phyloP scores from a whole-genome alignment of 2,888 invertebrate genomes.

The Macropis europaea region DNA sequence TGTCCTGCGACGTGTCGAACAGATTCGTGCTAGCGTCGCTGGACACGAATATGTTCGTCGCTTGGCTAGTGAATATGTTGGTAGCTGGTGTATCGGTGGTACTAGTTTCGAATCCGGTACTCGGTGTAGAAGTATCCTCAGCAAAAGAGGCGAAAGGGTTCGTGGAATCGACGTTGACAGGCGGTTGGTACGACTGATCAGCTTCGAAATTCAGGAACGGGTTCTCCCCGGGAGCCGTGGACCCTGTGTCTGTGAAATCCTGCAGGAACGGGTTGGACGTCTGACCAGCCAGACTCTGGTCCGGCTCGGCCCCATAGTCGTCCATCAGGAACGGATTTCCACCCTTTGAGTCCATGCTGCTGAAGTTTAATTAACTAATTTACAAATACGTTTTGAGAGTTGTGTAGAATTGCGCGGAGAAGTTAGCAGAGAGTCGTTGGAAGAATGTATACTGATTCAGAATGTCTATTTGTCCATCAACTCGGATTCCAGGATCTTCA shows the following conservation, averaged over 20 bases:
- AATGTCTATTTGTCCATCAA: constrained; percentile 80
- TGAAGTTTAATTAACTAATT: background rate
- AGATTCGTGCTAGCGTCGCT: constrained; percentile 30
- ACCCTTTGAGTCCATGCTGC: constrained; percentile 82
- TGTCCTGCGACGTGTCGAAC: constrained; percentile 30
- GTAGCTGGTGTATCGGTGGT: constrained; percentile 52
- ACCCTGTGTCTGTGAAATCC: constrained; percentile 75
- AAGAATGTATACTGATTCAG: background rate
- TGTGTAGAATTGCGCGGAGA: constrained; percentile 1
- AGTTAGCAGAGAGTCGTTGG: background rate
- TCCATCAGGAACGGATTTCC: constrained; percentile 93
- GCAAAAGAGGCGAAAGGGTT: constrained; percentile 78
- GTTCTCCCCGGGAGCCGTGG: constrained; percentile 69
- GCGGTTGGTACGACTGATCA: constrained; percentile 68
- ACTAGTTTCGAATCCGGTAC: constrained; percentile 26
- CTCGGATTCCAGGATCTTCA: constrained; percentile 90
- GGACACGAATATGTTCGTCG: constrained; percentile 39
- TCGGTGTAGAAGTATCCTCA: constrained; percentile 57
- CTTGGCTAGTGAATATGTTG: constrained; percentile 48
- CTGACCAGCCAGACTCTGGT: constrained; percentile 80
- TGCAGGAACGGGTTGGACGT: constrained; percentile 86
- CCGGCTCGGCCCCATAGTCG: constrained; percentile 81
- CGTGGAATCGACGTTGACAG: constrained; percentile 71
- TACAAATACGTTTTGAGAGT: background rate
- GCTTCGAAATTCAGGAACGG: constrained; percentile 73